Evolutionary conservation across 2,888 invertebrate genomes (phyloP).

Genomic region (Pyralis farinalis): DNA sequence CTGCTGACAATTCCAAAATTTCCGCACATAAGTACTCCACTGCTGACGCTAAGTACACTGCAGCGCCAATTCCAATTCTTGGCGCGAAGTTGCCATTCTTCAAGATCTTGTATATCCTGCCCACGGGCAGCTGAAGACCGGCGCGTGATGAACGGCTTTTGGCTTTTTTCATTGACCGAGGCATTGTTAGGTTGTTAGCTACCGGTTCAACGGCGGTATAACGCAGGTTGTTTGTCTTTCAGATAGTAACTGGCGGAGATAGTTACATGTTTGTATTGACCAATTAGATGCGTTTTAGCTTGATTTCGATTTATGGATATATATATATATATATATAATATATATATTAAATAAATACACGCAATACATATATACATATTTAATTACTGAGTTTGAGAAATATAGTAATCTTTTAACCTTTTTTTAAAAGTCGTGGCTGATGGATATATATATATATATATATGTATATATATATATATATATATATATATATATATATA

Average conservation of each 20-base stretch:
- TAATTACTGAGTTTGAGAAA: too few relatives aligned
- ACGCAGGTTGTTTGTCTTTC: not conserved
- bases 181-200: slow-evolving; percentile 21
- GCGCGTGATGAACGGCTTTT: slow-evolving; percentile 67
- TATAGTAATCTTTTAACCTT: too few relatives aligned
- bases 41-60: slow-evolving; percentile 79
- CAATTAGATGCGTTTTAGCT: not conserved
- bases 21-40: slow-evolving; percentile 77
- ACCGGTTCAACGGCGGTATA: not conserved
- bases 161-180: slow-evolving; percentile 26
- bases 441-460: too few relatives aligned
- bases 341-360: too few relatives aligned
- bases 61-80: slow-evolving; percentile 74
- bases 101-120: slow-evolving; percentile 79
- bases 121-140: slow-evolving; percentile 78
- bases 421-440: too few relatives aligned
- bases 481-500: not conserved
- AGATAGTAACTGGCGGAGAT: not conserved
- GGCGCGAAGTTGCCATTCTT: slow-evolving; percentile 83
- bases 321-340: too few relatives aligned
- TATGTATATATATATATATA: not conserved
- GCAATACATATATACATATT: too few relatives aligned
- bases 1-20: slow-evolving; percentile 29
- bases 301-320: too few relatives aligned
- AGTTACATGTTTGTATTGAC: not conserved